phyloP scores from a whole-genome alignment of 1,140 invertebrate genomes.

The Ips typographus region DNA sequence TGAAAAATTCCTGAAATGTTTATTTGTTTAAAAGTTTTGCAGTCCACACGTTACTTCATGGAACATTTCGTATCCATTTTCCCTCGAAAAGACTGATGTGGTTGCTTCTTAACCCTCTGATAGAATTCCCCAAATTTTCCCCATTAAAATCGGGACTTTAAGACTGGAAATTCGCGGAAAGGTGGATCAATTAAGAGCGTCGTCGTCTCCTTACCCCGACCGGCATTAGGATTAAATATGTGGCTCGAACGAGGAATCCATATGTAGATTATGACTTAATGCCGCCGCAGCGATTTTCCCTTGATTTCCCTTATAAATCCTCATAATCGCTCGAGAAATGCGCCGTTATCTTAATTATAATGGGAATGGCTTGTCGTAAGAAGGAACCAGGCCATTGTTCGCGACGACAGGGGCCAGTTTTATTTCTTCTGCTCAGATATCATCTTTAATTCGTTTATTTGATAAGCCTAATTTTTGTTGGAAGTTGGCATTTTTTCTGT shows the following conservation, averaged over 20 bases:
- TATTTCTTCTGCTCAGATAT: neutral
- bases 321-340: conserved; percentile 32
- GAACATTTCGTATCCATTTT: too few relatives aligned
- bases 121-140: neutral
- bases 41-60: too few relatives aligned
- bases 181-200: conserved; percentile 43
- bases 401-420: conserved; percentile 3
- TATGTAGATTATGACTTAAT: conserved; percentile 47
- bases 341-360: conserved; percentile 33
- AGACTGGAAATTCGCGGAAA: conserved; percentile 31
- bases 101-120: neutral
- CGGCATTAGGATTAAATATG: conserved; percentile 47
- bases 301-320: conserved; percentile 34
- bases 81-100: too few relatives aligned
- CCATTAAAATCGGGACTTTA: neutral
- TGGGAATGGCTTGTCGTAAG: conserved; percentile 26
- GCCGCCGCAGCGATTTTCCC: conserved; percentile 36
- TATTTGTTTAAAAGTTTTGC: too few relatives aligned
- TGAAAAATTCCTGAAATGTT: too few relatives aligned
- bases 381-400: conserved; percentile 12
- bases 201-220: conserved; percentile 34
- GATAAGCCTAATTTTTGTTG: too few relatives aligned
- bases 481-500: too few relatives aligned
- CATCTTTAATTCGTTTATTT: too few relatives aligned
- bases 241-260: conserved; percentile 48